A percentile compares a stretch with the other conserved stretches of the same genome.
These are phyloP conservation scores for Cyclophora punctaria DNA, from an alignment of 2,888 invertebrate genomes.

Conservation along the genomic window DNA sequence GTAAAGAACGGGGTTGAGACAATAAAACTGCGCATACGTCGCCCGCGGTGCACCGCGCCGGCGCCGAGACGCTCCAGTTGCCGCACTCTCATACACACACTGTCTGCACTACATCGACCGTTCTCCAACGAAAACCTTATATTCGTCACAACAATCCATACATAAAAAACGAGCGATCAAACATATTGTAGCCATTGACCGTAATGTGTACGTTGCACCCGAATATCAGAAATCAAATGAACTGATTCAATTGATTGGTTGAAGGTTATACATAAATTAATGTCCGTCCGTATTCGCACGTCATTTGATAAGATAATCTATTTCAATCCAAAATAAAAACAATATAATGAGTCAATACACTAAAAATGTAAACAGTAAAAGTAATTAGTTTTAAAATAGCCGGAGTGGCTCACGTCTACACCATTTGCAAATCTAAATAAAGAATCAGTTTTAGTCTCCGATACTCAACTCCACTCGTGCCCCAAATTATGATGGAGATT, in stretches of 20 bases:
- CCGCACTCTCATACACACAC: constrained; percentile 12
- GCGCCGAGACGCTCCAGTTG: constrained; percentile 69
- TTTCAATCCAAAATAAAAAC: constrained; percentile 2
- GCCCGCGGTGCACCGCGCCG: constrained; percentile 28
- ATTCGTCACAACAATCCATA: too few relatives aligned
- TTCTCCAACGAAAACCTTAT: neutral
- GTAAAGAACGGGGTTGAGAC: constrained; percentile 37
- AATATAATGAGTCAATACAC: constrained; percentile 26
- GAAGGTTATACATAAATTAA: too few relatives aligned
- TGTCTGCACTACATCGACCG: neutral
- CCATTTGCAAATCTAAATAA: constrained; percentile 42
- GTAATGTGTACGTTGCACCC: too few relatives aligned
- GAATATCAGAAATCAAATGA: too few relatives aligned
- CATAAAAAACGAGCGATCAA: too few relatives aligned
- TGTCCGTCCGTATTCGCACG: too few relatives aligned
- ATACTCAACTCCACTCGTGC: constrained; percentile 31
- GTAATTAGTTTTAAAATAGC: constrained; percentile 37
- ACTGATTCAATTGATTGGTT: too few relatives aligned
- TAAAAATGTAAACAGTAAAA: constrained; percentile 28
- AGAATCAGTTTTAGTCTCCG: constrained; percentile 43
- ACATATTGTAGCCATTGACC: too few relatives aligned
- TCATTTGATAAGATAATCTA: too few relatives aligned
- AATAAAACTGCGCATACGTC: constrained; percentile 49
- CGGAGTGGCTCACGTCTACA: constrained; percentile 22
- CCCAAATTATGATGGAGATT: constrained; percentile 22